A percentile compares a stretch with the other conserved stretches of the same genome.
These are phyloP conservation scores for Apostichopus leukothele DNA, from an alignment of 53 echinoderm and acorn worm genomes.

Conservation along the genomic window DNA sequence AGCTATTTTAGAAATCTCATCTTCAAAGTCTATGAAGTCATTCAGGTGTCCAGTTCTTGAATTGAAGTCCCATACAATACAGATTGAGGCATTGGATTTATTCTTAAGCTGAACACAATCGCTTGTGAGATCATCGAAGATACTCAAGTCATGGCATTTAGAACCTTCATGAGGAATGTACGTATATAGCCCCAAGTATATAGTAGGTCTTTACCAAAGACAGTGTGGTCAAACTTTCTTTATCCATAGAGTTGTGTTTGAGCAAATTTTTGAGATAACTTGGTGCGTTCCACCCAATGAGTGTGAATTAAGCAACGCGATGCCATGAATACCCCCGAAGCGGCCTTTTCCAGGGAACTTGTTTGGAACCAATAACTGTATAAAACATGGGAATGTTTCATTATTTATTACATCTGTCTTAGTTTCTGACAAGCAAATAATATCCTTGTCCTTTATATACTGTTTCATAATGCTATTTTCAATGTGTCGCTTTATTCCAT, in stretches of 20 bases:
- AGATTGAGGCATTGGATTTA: conserved; percentile 9
- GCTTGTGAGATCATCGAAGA: conserved; percentile 17
- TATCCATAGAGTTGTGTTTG: conserved; percentile 21
- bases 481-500: no score
- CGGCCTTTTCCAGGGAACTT: no score
- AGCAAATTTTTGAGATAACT: conserved; percentile 18
- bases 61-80: background rate
- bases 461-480: no score
- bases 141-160: background rate
- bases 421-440: no score
- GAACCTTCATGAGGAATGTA: conserved; percentile 5
- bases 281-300: background rate
- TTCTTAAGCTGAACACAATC: conserved; percentile 16
- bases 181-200: background rate
- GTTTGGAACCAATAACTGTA: no score
- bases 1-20: background rate
- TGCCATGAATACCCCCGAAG: background rate
- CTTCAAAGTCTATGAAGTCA: background rate
- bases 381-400: no score
- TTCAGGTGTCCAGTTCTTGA: background rate
- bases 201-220: background rate
- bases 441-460: no score
- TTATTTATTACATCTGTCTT: no score
- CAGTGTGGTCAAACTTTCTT: background rate
- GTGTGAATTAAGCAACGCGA: background rate